Percentiles rank a stretch among this genome's conserved stretches.
phyloP scores from a whole-genome alignment of 2,888 invertebrate genomes.

The Poecilus cupreus region DNA sequence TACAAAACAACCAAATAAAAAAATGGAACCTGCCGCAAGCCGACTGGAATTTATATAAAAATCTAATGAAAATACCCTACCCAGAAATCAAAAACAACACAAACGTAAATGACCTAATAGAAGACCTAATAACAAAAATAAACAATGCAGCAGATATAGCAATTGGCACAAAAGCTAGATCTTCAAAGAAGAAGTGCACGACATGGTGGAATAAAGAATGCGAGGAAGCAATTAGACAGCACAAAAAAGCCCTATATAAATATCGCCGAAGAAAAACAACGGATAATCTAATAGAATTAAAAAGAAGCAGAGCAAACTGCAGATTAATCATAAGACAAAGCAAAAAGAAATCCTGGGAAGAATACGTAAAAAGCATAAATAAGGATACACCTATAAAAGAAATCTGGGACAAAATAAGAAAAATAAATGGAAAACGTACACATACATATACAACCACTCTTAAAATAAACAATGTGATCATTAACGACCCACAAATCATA shows the following conservation, averaged over 20 bases:
- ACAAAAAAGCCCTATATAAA: neutral
- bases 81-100: neutral
- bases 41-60: neutral
- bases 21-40: neutral
- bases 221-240: neutral
- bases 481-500: neutral
- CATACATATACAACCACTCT: neutral
- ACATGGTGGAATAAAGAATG: neutral
- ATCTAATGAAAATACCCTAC: neutral
- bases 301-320: neutral
- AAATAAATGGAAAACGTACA: neutral
- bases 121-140: neutral
- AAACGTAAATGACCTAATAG: neutral
- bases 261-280: neutral
- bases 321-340: neutral
- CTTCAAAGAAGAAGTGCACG: neutral
- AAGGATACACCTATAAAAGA: neutral
- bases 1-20: neutral
- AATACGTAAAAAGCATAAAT: neutral
- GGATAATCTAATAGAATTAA: too few relatives aligned
- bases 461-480: neutral
- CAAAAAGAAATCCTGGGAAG: neutral
- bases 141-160: neutral
- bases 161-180: neutral
- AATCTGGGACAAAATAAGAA: constrained; percentile 8